Evolutionary conservation across 2,113 vertebrate species (phyloP).

Genomic region (Apistogramma diplotaenia): DNA sequence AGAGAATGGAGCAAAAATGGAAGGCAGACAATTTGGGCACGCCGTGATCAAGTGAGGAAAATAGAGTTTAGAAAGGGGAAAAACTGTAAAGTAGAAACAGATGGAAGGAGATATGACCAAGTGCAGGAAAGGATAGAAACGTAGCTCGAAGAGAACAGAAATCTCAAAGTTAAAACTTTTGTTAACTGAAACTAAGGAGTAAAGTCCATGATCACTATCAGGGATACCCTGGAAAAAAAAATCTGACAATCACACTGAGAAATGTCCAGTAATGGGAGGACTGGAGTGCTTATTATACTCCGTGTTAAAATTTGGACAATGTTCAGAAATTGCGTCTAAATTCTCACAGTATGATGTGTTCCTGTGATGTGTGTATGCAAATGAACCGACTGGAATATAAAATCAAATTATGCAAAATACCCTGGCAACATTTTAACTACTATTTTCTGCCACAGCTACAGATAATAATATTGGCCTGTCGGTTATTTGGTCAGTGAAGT

Average conservation of each 20-base stretch:
- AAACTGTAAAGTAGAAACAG: not conserved
- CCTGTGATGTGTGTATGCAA: not conserved
- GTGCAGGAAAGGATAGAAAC: not conserved
- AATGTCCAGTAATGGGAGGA: not conserved
- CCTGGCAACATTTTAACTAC: not conserved
- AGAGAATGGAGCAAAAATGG: not conserved
- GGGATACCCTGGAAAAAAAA: not conserved
- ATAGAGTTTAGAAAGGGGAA: conserved; percentile 5
- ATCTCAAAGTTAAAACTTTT: conserved; percentile 19
- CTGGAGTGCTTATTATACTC: not conserved
- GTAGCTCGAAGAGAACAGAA: not conserved
- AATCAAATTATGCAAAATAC: not conserved
- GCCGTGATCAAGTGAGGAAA: conserved; percentile 18
- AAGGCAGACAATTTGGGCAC: not conserved
- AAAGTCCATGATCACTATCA: not conserved
- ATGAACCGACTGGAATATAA: not conserved
- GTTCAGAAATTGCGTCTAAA: not conserved
- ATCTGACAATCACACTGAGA: not conserved
- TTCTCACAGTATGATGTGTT: not conserved
- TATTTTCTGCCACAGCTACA: not conserved
- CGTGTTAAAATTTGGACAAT: not conserved
- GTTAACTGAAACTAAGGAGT: not conserved
- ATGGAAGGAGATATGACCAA: conserved; percentile 1
- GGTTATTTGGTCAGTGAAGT: not conserved
- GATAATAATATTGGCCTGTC: not conserved